These are phyloP conservation scores for Heliangelus exortis DNA, from an alignment of 2,797 vertebrate genomes.

Conservation along the genomic window DNA sequence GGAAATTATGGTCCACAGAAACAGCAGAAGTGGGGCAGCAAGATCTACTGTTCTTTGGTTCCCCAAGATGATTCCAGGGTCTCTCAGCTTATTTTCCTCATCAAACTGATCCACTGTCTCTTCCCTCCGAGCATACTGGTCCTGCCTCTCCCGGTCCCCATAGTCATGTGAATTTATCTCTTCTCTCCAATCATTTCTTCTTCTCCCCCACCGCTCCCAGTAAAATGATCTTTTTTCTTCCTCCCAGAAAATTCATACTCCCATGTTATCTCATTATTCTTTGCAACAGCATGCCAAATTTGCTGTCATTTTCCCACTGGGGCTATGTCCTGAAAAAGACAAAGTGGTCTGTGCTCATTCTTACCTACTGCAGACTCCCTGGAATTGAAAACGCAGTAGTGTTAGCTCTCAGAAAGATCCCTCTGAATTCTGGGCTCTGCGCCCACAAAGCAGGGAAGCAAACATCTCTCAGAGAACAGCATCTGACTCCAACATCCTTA, in stretches of 20 bases:
- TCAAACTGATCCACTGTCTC: not conserved
- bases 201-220: not conserved
- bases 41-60: not conserved
- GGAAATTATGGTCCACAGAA: not conserved
- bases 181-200: not conserved
- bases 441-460: not conserved
- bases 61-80: not conserved
- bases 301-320: slow-evolving; percentile 36
- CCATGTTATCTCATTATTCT: slow-evolving; percentile 63
- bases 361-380: slow-evolving; percentile 46
- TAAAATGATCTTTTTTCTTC: slow-evolving; percentile 39
- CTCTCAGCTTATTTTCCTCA: not conserved
- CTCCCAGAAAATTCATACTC: slow-evolving; percentile 52
- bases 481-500: slow-evolving; percentile 17
- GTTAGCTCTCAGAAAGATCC: slow-evolving; percentile 8
- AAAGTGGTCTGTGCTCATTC: slow-evolving; percentile 22
- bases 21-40: not conserved
- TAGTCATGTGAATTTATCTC: slow-evolving; percentile 33
- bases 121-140: not conserved
- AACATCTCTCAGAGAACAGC: not conserved
- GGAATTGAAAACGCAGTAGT: not conserved
- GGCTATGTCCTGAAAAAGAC: slow-evolving; percentile 43
- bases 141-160: not conserved
- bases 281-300: slow-evolving; percentile 52
- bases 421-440: not conserved